Conservation (phyloP, 2,888 invertebrate genomes). For the Cerceris ruficornis region DNA sequence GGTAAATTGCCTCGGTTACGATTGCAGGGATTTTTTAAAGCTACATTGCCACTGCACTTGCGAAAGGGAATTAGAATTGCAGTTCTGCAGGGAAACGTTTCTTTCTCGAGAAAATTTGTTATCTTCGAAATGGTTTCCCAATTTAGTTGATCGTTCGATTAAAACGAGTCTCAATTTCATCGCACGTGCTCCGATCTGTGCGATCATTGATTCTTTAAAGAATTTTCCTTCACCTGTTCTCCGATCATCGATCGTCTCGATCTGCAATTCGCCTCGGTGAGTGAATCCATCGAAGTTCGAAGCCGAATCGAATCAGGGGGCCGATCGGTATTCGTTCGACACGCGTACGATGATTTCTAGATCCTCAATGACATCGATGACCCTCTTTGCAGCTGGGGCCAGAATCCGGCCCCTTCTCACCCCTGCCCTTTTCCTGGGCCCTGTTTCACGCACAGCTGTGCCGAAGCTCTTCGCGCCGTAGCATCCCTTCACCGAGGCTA, state of each 20-base stretch:
- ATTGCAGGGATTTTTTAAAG: too few relatives aligned
- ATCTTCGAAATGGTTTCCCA: too few relatives aligned
- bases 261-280: conserved; percentile 40
- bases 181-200: too few relatives aligned
- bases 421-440: conserved; percentile 64
- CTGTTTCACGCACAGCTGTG: conserved; percentile 62
- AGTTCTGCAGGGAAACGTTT: too few relatives aligned
- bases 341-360: conserved; percentile 46
- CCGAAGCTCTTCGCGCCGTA: conserved; percentile 72
- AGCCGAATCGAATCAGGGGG: conserved; percentile 47
- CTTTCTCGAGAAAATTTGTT: too few relatives aligned
- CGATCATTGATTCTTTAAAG: background rate
- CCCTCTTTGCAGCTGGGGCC: conserved; percentile 73
- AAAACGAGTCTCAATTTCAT: too few relatives aligned
- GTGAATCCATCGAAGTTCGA: conserved; percentile 25
- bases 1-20: background rate
- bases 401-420: conserved; percentile 24
- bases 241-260: conserved; percentile 8
- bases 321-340: conserved; percentile 46
- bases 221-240: conserved; percentile 35
- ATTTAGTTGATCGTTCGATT: too few relatives aligned
- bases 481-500: conserved; percentile 59
- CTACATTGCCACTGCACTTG: too few relatives aligned
- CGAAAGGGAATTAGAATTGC: background rate
- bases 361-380: conserved; percentile 48